phyloP scores from a whole-genome alignment of 1,140 invertebrate genomes.

The Agrypnia vestita region DNA sequence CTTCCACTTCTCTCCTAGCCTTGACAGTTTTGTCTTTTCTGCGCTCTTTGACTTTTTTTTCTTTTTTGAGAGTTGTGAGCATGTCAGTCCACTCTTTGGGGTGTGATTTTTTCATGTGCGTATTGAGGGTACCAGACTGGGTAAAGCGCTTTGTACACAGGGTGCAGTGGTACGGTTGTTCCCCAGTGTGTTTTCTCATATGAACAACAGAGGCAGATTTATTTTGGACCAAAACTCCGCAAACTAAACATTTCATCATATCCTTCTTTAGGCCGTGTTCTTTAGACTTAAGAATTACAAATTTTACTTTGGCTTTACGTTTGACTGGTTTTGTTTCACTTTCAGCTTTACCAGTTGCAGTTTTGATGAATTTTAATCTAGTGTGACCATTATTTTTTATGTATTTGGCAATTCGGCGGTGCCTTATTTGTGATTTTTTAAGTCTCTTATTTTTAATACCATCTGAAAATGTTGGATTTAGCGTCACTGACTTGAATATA shows the following conservation, averaged over 20 bases:
- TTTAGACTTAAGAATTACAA: conserved; percentile 5
- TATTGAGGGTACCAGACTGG: conserved; percentile 9
- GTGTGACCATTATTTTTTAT: background rate
- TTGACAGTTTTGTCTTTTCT: background rate
- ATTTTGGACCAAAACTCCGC: conserved; percentile 8
- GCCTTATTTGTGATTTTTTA: background rate
- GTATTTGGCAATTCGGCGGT: too few species aligned
- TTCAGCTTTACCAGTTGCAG: background rate
- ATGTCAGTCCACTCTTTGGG: conserved; percentile 13
- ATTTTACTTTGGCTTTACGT: background rate
- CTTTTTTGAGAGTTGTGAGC: background rate
- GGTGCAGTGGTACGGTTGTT: conserved; percentile 10
- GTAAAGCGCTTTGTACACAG: conserved; percentile 12
- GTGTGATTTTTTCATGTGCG: conserved; percentile 32
- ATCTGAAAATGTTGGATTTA: background rate
- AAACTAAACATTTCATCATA: conserved; percentile 27
- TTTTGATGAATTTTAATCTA: background rate
- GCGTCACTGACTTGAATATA: background rate
- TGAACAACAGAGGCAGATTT: conserved; percentile 34
- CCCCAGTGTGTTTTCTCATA: conserved; percentile 24
- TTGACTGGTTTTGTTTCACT: background rate
- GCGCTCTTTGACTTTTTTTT: conserved; percentile 1
- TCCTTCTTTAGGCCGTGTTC: conserved; percentile 25
- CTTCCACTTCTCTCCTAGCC: conserved; percentile 18
- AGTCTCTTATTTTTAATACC: background rate